These are phyloP conservation scores for Drosophila anceps DNA, from an alignment of 2,888 invertebrate genomes.

Conservation along the genomic window DNA sequence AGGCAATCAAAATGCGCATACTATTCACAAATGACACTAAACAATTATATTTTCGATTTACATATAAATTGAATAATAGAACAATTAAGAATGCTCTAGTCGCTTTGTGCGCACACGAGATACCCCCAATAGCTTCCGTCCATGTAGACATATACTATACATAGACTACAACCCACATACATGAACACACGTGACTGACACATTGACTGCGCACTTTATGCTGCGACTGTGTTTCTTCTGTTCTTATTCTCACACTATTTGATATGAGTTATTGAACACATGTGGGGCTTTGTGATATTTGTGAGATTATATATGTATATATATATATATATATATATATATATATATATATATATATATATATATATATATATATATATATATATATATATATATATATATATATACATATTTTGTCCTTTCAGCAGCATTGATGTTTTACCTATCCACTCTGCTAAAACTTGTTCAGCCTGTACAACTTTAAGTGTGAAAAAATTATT, in stretches of 20 bases:
- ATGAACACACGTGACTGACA: neutral
- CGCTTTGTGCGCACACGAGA: neutral
- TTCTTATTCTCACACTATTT: neutral
- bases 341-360: neutral
- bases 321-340: neutral
- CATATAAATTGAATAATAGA: slow-evolving; percentile 52
- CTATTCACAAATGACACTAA: slow-evolving; percentile 43
- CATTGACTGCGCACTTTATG: neutral
- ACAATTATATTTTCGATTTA: slow-evolving; percentile 52
- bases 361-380: no score
- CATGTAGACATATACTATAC: neutral
- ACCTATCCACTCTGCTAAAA: neutral
- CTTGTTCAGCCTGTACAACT: no score
- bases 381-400: no score
- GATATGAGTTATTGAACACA: neutral
- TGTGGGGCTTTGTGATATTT: neutral
- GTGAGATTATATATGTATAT: no score
- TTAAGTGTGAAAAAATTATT: no score
- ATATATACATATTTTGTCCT: no score
- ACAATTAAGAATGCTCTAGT: slow-evolving; percentile 1
- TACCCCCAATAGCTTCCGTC: neutral
- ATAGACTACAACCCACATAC: neutral
- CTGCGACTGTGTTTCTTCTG: neutral
- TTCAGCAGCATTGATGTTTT: no score
- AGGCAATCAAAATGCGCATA: slow-evolving; percentile 55